These are phyloP conservation scores for Galerucella pusilla DNA, from an alignment of 2,888 invertebrate genomes.

Conservation along the genomic window DNA sequence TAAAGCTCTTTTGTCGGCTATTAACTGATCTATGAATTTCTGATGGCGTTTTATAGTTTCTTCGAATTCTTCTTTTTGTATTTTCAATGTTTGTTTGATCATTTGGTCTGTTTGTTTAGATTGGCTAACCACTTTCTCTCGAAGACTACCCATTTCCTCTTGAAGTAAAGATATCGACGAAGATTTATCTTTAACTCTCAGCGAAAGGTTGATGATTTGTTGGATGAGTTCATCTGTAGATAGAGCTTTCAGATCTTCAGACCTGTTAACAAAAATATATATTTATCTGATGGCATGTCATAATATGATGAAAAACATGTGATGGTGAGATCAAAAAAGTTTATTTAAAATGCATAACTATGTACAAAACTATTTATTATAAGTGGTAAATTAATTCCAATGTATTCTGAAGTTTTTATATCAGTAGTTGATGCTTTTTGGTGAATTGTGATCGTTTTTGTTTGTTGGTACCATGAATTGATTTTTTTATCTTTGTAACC, in stretches of 20 bases:
- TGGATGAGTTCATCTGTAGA: constrained; percentile 72
- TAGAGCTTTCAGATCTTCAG: constrained; percentile 69
- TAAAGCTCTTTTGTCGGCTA: constrained; percentile 81
- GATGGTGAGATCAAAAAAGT: too few relatives aligned
- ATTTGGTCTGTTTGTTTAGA: constrained; percentile 64
- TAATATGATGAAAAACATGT: too few relatives aligned
- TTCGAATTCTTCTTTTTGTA: constrained; percentile 79
- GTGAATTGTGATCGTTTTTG: too few relatives aligned
- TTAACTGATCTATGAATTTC: constrained; percentile 83
- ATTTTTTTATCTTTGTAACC: too few relatives aligned
- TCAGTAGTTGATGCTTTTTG: too few relatives aligned
- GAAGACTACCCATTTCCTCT: constrained; percentile 70
- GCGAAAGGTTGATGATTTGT: constrained; percentile 70
- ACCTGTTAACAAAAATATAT: constrained; percentile 51
- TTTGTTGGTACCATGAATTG: too few relatives aligned
- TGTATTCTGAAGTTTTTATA: too few relatives aligned
- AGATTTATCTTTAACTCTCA: constrained; percentile 72
- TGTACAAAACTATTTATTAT: too few relatives aligned
- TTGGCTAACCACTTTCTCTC: constrained; percentile 65
- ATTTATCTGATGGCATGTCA: too few relatives aligned
- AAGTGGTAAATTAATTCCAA: too few relatives aligned
- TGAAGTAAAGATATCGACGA: constrained; percentile 71
- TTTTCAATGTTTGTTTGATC: constrained; percentile 65
- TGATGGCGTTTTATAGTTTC: constrained; percentile 81
- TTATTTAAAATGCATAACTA: too few relatives aligned